Evolutionary conservation across 2,113 vertebrate genomes (phyloP).

Genomic region (Xyrauchen texanus): DNA sequence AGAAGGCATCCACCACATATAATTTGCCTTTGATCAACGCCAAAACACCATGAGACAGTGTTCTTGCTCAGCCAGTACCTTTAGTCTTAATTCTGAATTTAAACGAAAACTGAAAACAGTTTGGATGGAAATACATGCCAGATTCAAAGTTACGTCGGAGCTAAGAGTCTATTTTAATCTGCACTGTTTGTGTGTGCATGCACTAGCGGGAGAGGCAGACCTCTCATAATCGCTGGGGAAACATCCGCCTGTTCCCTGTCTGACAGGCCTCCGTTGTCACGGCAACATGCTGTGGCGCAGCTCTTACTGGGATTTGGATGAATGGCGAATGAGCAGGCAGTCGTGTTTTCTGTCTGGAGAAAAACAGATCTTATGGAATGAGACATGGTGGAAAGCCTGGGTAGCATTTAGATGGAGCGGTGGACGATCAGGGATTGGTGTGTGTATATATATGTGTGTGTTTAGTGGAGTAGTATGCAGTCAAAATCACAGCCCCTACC

Average conservation of each 20-base stretch:
- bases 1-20: background rate
- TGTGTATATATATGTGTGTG: constrained; percentile 40
- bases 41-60: background rate
- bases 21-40: too few species aligned
- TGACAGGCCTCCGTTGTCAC: constrained; percentile 89
- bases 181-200: constrained; percentile 16
- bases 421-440: background rate
- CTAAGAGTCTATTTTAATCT: constrained; percentile 18
- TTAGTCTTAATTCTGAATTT: background rate
- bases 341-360: background rate
- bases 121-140: background rate
- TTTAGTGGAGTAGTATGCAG: constrained; percentile 53
- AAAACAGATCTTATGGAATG: background rate
- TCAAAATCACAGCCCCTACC: constrained; percentile 42
- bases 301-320: constrained; percentile 84
- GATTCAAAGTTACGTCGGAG: background rate
- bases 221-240: constrained; percentile 61
- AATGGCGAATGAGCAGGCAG: constrained; percentile 64
- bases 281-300: constrained; percentile 92
- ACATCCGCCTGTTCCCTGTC: constrained; percentile 66
- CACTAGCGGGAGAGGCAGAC: constrained; percentile 21
- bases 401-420: background rate
- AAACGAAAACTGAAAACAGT: background rate
- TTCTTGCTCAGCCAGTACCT: background rate
- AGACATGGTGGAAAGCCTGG: constrained; percentile 36